These are phyloP conservation scores for Spea hammondii DNA, from an alignment of 2,797 vertebrate genomes.

Conservation along the genomic window DNA sequence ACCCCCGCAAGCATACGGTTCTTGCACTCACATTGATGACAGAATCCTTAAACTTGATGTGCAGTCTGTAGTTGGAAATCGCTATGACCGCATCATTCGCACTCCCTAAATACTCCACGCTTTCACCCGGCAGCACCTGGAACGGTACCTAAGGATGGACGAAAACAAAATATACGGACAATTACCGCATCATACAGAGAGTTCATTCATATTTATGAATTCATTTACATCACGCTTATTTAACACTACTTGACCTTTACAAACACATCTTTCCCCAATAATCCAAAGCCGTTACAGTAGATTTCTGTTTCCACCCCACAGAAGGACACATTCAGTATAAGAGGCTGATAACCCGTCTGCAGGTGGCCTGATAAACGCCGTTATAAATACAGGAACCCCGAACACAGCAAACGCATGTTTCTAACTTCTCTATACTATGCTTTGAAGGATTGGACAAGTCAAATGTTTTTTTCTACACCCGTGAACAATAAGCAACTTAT, in stretches of 20 bases:
- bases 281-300: background rate
- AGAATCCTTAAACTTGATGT: conserved; percentile 98
- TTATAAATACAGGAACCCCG: background rate
- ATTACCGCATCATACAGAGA: too few relatives aligned
- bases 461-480: too few relatives aligned
- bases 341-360: background rate
- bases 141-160: conserved; percentile 83
- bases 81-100: conserved; percentile 93
- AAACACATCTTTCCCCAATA: background rate
- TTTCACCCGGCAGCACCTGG: conserved; percentile 93
- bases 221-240: background rate
- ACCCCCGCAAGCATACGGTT: too few relatives aligned
- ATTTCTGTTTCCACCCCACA: background rate
- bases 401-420: background rate
- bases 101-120: conserved; percentile 92
- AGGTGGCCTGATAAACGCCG: background rate
- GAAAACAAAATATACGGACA: background rate
- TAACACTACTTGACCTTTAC: too few relatives aligned
- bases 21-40: conserved; percentile 88
- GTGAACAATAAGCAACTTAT: too few relatives aligned
- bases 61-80: conserved; percentile 97
- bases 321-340: background rate
- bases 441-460: too few relatives aligned
- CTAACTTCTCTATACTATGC: too few relatives aligned
- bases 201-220: background rate